Conservation (phyloP, 2,113 vertebrate species). For the Coreoperca whiteheadi region DNA sequence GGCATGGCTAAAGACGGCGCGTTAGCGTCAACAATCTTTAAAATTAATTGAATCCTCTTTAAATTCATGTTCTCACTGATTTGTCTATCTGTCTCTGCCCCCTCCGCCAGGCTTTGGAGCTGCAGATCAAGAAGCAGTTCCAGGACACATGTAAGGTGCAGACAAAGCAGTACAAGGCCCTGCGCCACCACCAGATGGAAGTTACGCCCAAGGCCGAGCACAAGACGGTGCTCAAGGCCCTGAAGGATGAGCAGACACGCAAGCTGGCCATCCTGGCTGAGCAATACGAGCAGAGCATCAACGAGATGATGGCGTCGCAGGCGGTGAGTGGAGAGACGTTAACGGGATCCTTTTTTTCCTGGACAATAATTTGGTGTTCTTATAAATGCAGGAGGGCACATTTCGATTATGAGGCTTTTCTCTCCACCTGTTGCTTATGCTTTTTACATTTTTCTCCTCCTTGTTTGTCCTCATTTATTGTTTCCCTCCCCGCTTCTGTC, state of each 20-base stretch:
- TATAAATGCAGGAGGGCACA: neutral
- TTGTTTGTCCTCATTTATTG: neutral
- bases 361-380: neutral
- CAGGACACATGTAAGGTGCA: constrained; percentile 99
- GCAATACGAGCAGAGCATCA: constrained; percentile 99
- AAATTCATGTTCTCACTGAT: neutral
- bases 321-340: constrained; percentile 85
- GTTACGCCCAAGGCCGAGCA: constrained; percentile 98
- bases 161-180: constrained; percentile 99
- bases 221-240: constrained; percentile 97
- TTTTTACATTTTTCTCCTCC: constrained; percentile 9
- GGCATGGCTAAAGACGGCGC: neutral
- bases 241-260: constrained; percentile 99
- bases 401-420: neutral
- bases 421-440: constrained; percentile 49
- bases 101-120: constrained; percentile 92
- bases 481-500: neutral
- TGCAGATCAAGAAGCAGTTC: constrained; percentile 99
- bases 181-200: constrained; percentile 99
- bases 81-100: constrained; percentile 27
- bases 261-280: constrained; percentile 99
- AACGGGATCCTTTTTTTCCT: neutral
- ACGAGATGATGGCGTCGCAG: constrained; percentile 99
- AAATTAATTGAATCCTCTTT: neutral
- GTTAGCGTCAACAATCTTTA: neutral